Base-by-base conservation (phyloP, 2,113 vertebrate genomes). In the Xiphias gladius region DNA sequence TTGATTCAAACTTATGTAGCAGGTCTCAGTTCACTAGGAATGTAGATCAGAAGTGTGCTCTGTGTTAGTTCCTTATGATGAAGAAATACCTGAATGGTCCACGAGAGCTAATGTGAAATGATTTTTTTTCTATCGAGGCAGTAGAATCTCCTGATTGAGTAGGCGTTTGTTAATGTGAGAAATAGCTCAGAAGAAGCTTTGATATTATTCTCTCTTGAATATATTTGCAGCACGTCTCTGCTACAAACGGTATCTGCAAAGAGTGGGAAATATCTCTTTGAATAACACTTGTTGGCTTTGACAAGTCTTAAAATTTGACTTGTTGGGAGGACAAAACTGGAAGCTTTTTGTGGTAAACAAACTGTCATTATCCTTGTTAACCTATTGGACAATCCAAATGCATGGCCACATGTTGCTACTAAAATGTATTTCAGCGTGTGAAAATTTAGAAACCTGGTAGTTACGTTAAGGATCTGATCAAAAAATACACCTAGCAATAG, bases 21-120 rank as follows among this genome's bases (percentile, higher is more conserved):
- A 37, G 43, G 16, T 59, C 50, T 79, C 41, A 14, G 48, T 41
- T 70, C 35, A 14, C 12, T 46, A 5, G 7, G 10, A 66, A 0
- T 28, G 37, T 46, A 32, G 24, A 61, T 55, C 30, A 79, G 37
- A 57, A 70, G 17, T 14, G n/a, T 16, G 28, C 43, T 65, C 52
- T 48, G 84, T 17, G 66, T 78, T 79, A 75, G 50, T 57, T 50
- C n/a, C 28, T 16, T 37, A n/a, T 48, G 85, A 77, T 79, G 37
- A 76, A 46, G 43, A 65, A 75, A 67, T 30, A 69, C 22, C 57
- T 70, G 20, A 63, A 57, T 76, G 28, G 62, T 62, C 71, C 67
- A 57, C 4, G 12, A 58, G 57, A 48, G 30, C 32, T 75, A 24
- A 77, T 82, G 68, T 48, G 46, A 70, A 80, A 13, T 52, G 16